A percentile compares a stretch with the other conserved stretches of the same genome.
phyloP scores from a whole-genome alignment of 2,888 invertebrate species.

The Erebia ligea region DNA sequence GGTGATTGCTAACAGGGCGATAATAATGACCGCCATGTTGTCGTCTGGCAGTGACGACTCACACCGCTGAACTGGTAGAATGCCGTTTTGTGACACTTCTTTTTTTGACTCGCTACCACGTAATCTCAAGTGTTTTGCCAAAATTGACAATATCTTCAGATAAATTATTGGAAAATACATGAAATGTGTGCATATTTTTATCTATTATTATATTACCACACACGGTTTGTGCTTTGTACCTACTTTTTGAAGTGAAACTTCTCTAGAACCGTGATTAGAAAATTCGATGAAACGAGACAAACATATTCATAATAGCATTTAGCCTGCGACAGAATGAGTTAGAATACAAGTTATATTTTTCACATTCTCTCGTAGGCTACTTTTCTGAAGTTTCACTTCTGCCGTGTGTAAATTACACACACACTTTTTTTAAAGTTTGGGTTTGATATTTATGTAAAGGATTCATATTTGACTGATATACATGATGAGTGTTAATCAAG shows the following conservation, averaged over 20 bases:
- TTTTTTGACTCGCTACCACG: conserved; percentile 29
- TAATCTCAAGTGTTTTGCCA: conserved; percentile 54
- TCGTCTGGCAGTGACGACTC: conserved; percentile 55
- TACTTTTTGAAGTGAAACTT: background rate
- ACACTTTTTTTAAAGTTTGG: too few relatives aligned
- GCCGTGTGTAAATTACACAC: too few relatives aligned
- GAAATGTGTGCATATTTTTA: background rate
- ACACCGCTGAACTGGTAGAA: conserved; percentile 52
- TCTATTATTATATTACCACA: background rate
- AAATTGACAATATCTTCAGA: conserved; percentile 46
- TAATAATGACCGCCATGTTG: conserved; percentile 56
- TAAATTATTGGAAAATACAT: conserved; percentile 45
- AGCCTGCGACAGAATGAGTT: too few relatives aligned
- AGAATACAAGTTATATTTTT: too few relatives aligned
- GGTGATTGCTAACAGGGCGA: conserved; percentile 62
- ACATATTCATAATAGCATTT: too few relatives aligned
- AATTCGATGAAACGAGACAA: too few relatives aligned
- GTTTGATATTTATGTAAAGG: too few relatives aligned
- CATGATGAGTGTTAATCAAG: too few relatives aligned
- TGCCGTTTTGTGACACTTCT: conserved; percentile 22
- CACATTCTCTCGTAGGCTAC: too few relatives aligned
- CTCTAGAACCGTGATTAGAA: background rate
- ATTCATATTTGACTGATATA: too few relatives aligned
- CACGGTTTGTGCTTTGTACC: background rate
- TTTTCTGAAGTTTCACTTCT: too few relatives aligned